Percentiles rank a stretch among this genome's conserved stretches.
phyloP scores from a whole-genome alignment of 1,140 invertebrate genomes.

The Tetramorium alpestre region DNA sequence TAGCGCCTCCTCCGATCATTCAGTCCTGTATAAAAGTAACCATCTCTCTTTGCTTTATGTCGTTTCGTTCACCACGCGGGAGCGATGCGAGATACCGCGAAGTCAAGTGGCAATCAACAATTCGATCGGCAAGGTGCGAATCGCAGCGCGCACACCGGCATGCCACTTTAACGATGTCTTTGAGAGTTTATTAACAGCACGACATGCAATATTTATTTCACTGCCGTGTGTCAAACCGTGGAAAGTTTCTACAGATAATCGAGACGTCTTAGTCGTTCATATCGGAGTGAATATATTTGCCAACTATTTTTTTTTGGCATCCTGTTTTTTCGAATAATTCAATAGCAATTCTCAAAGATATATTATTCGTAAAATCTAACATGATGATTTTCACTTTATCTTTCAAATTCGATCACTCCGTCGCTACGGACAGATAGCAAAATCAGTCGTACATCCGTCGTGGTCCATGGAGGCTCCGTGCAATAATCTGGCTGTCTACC shows the following conservation, averaged over 20 bases:
- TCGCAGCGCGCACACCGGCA: not conserved
- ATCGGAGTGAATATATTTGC: not conserved
- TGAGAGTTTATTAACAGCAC: slow-evolving; percentile 28
- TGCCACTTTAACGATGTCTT: slow-evolving; percentile 27
- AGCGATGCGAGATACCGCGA: slow-evolving; percentile 37
- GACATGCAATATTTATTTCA: slow-evolving; percentile 40
- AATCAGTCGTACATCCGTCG: not conserved
- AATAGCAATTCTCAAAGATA: not conserved
- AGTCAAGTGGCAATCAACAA: slow-evolving; percentile 63
- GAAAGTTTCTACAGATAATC: not conserved
- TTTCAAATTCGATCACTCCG: slow-evolving; percentile 2
- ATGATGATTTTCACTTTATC: not conserved
- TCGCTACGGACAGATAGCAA: slow-evolving; percentile 23
- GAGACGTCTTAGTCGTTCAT: not conserved
- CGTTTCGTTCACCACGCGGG: slow-evolving; percentile 5
- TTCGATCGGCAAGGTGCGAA: slow-evolving; percentile 52
- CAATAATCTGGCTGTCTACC: slow-evolving; percentile 68
- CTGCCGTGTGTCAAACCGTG: not conserved
- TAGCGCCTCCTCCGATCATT: slow-evolving; percentile 51
- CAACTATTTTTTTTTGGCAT: not conserved
- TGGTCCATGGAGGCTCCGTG: slow-evolving; percentile 34
- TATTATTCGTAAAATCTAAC: slow-evolving; percentile 17
- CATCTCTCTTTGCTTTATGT: not conserved
- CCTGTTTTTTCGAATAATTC: not conserved
- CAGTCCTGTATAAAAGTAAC: slow-evolving; percentile 48